These are phyloP conservation scores for Tapera naevia DNA, from an alignment of 2,797 vertebrate species.

Conservation along the genomic window DNA sequence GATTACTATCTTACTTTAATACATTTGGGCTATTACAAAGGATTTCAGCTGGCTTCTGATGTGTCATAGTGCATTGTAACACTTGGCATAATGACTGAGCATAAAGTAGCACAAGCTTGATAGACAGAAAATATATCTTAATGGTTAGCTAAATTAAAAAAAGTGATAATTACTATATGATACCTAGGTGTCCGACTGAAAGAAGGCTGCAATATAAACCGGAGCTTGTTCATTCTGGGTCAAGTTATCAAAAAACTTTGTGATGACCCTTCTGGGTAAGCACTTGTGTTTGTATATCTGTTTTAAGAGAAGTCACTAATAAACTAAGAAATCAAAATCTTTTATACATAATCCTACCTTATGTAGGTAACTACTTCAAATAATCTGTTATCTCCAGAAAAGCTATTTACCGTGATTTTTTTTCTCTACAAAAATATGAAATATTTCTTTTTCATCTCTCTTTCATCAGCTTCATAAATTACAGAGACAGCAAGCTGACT, in stretches of 20 bases:
- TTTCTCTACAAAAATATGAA: not conserved
- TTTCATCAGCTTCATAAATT: constrained; percentile 89
- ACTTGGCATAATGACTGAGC: not conserved
- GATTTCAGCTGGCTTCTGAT: not conserved
- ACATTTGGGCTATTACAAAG: not conserved
- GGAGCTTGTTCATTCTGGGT: constrained; percentile 91
- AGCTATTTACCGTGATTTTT: not conserved
- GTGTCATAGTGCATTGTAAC: not conserved
- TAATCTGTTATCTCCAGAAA: not conserved
- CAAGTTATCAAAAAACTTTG: constrained; percentile 98
- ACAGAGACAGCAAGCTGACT: constrained; percentile 95
- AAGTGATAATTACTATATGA: not conserved
- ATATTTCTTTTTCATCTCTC: not conserved
- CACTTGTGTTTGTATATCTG: not conserved
- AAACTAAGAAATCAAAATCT: not conserved
- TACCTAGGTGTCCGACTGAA: constrained; percentile 85
- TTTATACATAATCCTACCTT: not conserved
- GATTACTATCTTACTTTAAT: not conserved
- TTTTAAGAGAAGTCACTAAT: not conserved
- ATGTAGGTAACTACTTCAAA: not conserved
- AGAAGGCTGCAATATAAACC: constrained; percentile 97
- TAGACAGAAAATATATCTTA: not conserved
- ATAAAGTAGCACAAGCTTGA: not conserved
- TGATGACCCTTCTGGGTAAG: constrained; percentile 89
- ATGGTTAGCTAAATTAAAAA: not conserved